Evolutionary conservation across 1,140 invertebrate genomes (phyloP), one percentile per base, ranked within the genome.

Genomic region (Chrysoperla carnea): DNA sequence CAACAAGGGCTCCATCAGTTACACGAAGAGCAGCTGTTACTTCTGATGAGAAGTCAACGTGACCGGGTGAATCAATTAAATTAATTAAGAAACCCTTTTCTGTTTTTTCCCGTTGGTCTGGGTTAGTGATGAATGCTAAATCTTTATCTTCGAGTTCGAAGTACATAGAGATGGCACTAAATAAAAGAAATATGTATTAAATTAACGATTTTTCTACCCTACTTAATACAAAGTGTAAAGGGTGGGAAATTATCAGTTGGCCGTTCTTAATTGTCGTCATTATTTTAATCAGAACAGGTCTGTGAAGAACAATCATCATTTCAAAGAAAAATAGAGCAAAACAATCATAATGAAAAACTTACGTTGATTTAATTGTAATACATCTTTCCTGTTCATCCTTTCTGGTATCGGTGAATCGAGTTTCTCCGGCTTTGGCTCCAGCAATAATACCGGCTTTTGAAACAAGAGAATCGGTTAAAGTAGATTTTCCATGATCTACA

Each of bases 351-450:
- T 11, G 6, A 11, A 33, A 33, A 33, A 77, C 86, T 81, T 73
- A 94, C 88, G 96, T 99, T 40, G 95, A 99, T 70, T 99, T 99
- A 68, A 99, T 99, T 60, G 96, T 99, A 67, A 99, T 99, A 63
- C 96, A 99, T 66, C 94, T 75, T 68, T 99, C 94, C 62, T 98
- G 94, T 67, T 98, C 94, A 73, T 99, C 96, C 65, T 99, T 98
- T 49, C 96, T 78, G 12, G 96, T 99, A 65, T 99, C 96, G 27
- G 96, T 99, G 63, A 99, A 99, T 48, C 96, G 76, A 6, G 91
- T 97, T 67, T 99, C 96, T 54, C 96, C 96, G 57, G 96, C 96
- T 58, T 96, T 95, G 31, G 92, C 84, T 52, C 84, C 84, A 52
- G 96, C 94, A 68, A 99, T 99, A 62, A 99, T 99, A 74, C 96